These are phyloP conservation scores for Selenia dentaria DNA, from an alignment of 2,888 invertebrate species.

Conservation along the genomic window DNA sequence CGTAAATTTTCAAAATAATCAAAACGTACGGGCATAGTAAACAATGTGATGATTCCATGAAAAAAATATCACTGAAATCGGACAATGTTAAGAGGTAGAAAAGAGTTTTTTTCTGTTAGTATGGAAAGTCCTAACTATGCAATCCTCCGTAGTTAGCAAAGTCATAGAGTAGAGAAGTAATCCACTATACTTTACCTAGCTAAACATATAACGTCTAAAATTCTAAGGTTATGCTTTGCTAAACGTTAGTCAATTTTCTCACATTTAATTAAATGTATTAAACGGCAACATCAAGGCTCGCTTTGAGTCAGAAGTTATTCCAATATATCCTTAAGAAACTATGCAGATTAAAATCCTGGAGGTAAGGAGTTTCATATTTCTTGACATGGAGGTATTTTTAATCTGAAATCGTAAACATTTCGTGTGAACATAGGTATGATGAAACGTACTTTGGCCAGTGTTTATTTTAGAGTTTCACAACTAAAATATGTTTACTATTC, in stretches of 20 bases:
- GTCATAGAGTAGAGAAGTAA: too few species aligned
- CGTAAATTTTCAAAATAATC: too few species aligned
- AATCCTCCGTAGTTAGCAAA: too few species aligned
- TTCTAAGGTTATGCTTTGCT: not conserved
- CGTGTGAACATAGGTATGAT: not conserved
- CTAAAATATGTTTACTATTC: not conserved
- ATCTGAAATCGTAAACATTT: slow-evolving; percentile 18
- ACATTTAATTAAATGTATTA: not conserved
- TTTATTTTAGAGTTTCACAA: not conserved
- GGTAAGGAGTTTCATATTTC: slow-evolving; percentile 9
- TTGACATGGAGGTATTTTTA: slow-evolving; percentile 12
- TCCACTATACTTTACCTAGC: slow-evolving; percentile 7
- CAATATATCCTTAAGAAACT: slow-evolving; percentile 16
- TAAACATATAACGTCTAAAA: not conserved
- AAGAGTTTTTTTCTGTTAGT: too few species aligned
- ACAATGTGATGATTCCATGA: too few species aligned
- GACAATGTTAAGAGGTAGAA: too few species aligned
- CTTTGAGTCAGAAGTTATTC: slow-evolving; percentile 6
- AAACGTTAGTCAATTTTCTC: not conserved
- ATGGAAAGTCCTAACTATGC: too few species aligned
- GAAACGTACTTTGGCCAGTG: not conserved
- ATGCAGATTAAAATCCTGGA: slow-evolving; percentile 8
- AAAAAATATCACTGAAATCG: too few species aligned
- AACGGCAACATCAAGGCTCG: slow-evolving; percentile 7
- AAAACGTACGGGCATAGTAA: too few species aligned